Evolutionary conservation across 2,113 vertebrate genomes (phyloP), one percentile per base, ranked within the genome.

Genomic region (Pipa parva): DNA sequence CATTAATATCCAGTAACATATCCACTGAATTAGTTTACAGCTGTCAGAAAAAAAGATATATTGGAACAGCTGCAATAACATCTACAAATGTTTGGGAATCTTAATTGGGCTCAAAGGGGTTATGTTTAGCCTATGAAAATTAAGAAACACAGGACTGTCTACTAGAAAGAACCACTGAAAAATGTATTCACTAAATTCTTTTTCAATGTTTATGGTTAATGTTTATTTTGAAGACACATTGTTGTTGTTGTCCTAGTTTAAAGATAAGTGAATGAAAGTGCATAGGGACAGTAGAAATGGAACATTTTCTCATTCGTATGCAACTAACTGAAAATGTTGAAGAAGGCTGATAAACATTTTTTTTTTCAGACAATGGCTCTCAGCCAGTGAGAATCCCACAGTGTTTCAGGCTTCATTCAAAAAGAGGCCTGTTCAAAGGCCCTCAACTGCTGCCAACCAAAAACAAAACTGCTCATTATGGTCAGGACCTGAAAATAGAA

Each of bases 31-130:
- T 79, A 81, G 76, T 80, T 80, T 85, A 83, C 85, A 89, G 85
- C 83, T 90, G 84, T 84, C 37, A 9, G 82, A 88, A 85, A 83
- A 75, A 80, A n/a, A 6, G 24, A 86, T 80, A 77, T 77, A 81
- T 85, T 75, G 76, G 51, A 88, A 83, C 86, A 89, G 84, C 84
- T 89, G 85, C 71, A 79, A n/a, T 72, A 73, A 72, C 63, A 86
- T 78, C 72, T 79, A 80, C 62, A 75, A 79, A 77, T 42, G 61
- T 63, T 63, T 48, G 56, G 65, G 73, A 75, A 80, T 85, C 84
- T 86, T 84, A 89, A 84, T 78, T 85, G 73, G 73, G 74, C 60
- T 80, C 64, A 63, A 71, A 72, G 80, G 75, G 76, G 78, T 77
- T 63, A 21, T 76, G 76, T 66, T 81, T 68, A 63, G 75, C 74